A percentile compares a stretch with the other conserved stretches of the same genome.
Conservation (phyloP, 2,113 vertebrate genomes). For the Thinocorus orbignyianus region DNA sequence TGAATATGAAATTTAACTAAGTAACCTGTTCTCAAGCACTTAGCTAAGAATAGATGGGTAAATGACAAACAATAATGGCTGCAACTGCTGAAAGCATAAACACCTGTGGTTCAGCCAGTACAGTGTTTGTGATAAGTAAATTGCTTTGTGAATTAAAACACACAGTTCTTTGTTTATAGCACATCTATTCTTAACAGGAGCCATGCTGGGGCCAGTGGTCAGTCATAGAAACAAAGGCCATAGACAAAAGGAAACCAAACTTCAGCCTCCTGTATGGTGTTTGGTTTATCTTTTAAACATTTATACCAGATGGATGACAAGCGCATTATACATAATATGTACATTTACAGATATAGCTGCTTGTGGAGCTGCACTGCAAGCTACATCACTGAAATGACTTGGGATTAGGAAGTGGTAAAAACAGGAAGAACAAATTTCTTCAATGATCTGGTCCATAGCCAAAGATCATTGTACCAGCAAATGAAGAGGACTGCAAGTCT, state of each 20-base stretch:
- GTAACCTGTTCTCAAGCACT: not conserved
- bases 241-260: not conserved
- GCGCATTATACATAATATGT: not conserved
- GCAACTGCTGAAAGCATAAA: not conserved
- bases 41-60: not conserved
- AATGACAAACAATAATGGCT: not conserved
- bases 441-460: not conserved
- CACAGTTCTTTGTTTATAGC: not conserved
- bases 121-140: not conserved
- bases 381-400: not conserved
- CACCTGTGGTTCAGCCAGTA: not conserved
- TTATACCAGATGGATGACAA: not conserved
- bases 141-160: not conserved
- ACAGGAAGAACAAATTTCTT: not conserved
- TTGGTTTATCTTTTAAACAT: not conserved
- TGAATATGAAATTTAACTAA: not conserved
- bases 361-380: not conserved
- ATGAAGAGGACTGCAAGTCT: not conserved
- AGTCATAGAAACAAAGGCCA: not conserved
- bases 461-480: not conserved
- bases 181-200: not conserved
- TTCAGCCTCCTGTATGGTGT: not conserved
- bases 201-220: not conserved
- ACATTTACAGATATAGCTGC: not conserved
- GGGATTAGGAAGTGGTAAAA: not conserved